Evolutionary conservation across 2,113 vertebrate genomes (phyloP), one percentile per base, ranked within the genome.

Genomic region (Harpagus bidentatus): DNA sequence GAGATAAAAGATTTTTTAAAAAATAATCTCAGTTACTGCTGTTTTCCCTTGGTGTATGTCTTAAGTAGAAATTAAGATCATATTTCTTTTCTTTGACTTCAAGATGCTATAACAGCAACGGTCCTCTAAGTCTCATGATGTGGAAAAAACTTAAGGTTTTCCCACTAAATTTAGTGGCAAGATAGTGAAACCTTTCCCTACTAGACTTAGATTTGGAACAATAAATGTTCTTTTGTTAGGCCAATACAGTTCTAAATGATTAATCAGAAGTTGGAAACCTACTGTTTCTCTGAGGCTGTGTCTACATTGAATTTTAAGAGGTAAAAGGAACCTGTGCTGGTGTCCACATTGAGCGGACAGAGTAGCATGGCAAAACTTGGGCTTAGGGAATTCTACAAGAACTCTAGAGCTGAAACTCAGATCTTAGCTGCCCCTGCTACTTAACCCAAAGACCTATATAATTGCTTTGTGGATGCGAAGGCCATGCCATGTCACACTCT

Each of bases 1-100:
- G 32, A 48, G 4, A 29, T 4, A 26, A 32, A 56, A 2, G 0
- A 8, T 26, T 65, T 66, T 90, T 72, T 34, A 0, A 1, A 1
- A 59, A 47, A 47, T 17, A 43, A 14, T 65, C 21, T 36, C 23
- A 19, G 5, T 62, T 85, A 38, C 16, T 2, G 1, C 11, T 52
- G 2, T 22, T 69, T 84, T 42, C 3, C 31, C 11, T 52, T 15
- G 40, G 2, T 32, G 3, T 21, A 14, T 22, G 2, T 16, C 2
- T n/a, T 66, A 45, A 86, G 8, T 29, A 58, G 74, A 94, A 80
- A n/a, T 16, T 69, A n/a, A 47, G 13, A 80, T 45, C 55, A 11
- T 65, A 40, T 72, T 91, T 52, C 4, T 23, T n/a, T 78, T 53
- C 11, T 90, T 56, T 6, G 18, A 19, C 42, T 79, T 82, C 48